Conservation (phyloP, 2,797 vertebrate species). For the Microcaecilia unicolor region DNA sequence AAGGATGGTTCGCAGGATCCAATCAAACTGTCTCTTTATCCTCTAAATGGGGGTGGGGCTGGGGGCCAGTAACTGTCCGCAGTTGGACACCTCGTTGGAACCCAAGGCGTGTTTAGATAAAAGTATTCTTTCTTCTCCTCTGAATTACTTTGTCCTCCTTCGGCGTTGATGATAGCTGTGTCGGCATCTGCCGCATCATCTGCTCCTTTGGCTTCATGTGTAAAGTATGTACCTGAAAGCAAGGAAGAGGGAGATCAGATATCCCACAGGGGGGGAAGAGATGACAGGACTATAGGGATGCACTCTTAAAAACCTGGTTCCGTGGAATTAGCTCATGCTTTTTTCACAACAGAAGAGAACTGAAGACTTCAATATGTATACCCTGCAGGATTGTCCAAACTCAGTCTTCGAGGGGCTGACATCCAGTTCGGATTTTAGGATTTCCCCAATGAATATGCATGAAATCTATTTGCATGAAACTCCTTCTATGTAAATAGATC, state of each 20-base stretch:
- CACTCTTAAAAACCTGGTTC: no score
- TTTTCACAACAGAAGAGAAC: no score
- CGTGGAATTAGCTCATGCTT: no score
- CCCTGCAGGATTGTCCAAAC: no score
- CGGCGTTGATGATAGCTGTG: conserved; percentile 98
- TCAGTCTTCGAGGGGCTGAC: no score
- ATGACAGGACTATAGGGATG: no score
- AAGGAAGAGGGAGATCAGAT: conserved; percentile 7
- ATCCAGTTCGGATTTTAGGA: no score
- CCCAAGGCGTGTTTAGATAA: conserved; percentile 86
- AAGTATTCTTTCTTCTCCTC: conserved; percentile 99
- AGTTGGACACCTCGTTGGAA: conserved; percentile 57
- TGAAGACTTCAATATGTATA: no score
- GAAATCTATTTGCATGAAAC: no score
- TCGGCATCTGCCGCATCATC: conserved; percentile 96
- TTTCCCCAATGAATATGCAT: no score
- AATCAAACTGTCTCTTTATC: conserved; percentile 56
- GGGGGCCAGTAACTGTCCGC: conserved; percentile 49
- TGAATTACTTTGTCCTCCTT: conserved; percentile 95
- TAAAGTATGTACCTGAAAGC: conserved; percentile 94
- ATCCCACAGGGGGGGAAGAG: no score
- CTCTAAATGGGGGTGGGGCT: conserved; percentile 40
- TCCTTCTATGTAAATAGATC: no score
- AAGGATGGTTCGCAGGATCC: conserved; percentile 56
- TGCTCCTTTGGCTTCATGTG: conserved; percentile 97